A percentile compares a stretch with the other conserved stretches of the same genome.
Conservation (phyloP, 2,113 vertebrate genomes). For the Zonotrichia leucophrys region DNA sequence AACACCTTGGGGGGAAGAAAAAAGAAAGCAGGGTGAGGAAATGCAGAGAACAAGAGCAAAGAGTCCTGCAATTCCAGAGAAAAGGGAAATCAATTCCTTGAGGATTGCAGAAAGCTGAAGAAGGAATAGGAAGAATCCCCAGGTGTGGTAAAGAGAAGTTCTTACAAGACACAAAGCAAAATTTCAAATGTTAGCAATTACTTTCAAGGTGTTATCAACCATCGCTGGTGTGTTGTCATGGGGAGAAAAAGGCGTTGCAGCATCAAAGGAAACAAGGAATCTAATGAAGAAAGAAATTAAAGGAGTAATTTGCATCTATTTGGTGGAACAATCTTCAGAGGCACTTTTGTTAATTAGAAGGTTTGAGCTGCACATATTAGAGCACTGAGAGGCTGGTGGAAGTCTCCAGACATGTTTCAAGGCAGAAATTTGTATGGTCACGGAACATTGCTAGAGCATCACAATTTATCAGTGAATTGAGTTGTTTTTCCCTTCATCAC, state of each 20-base stretch:
- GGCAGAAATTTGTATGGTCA: background rate
- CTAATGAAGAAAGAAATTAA: slow-evolving; percentile 50
- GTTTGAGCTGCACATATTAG: background rate
- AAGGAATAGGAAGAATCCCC: background rate
- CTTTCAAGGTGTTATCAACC: slow-evolving; percentile 39
- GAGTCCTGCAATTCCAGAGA: background rate
- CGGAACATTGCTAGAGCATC: background rate
- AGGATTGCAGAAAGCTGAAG: background rate
- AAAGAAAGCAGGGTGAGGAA: background rate
- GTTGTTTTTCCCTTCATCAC: background rate
- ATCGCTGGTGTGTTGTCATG: background rate
- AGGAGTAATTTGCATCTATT: slow-evolving; percentile 55
- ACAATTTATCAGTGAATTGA: background rate
- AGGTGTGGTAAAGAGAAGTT: background rate
- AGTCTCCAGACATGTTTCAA: background rate
- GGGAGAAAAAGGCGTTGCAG: slow-evolving; percentile 4
- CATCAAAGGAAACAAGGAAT: slow-evolving; percentile 48
- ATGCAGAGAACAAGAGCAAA: background rate
- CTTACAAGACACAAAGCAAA: background rate
- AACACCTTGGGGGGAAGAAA: background rate
- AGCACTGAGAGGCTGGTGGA: background rate
- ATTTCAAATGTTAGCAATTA: background rate
- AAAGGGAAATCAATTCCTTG: background rate
- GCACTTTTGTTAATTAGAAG: slow-evolving; percentile 45
- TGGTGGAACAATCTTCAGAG: slow-evolving; percentile 33